phyloP scores from a whole-genome alignment of 2,113 vertebrate genomes.

The Laterallus jamaicensis region DNA sequence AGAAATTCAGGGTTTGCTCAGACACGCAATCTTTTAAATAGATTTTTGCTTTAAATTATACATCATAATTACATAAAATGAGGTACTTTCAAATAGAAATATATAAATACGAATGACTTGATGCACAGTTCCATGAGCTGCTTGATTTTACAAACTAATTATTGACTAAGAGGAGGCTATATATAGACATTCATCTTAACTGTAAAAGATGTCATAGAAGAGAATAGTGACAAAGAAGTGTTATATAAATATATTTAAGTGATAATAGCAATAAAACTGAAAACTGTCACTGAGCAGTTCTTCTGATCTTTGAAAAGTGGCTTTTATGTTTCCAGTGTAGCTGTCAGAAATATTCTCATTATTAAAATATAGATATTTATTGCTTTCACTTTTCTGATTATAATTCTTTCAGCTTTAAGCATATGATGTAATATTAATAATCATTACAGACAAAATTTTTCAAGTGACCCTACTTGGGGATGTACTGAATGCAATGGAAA shows the following conservation, averaged over 20 bases:
- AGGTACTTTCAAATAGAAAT: background rate
- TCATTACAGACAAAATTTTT: background rate
- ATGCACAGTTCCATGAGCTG: background rate
- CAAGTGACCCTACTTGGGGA: background rate
- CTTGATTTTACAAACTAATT: slow-evolving; percentile 59
- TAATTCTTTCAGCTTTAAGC: background rate
- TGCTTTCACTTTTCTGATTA: background rate
- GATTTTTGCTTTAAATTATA: background rate
- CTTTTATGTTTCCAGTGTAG: slow-evolving; percentile 15
- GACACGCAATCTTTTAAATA: background rate
- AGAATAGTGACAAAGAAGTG: slow-evolving; percentile 18
- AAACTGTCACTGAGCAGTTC: slow-evolving; percentile 18
- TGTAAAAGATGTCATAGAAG: slow-evolving; percentile 29
- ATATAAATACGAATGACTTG: background rate
- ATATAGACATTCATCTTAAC: slow-evolving; percentile 43
- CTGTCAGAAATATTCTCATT: background rate
- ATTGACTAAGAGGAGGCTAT: slow-evolving; percentile 33
- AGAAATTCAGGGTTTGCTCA: background rate
- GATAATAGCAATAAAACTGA: slow-evolving; percentile 37
- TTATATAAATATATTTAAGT: slow-evolving; percentile 58
- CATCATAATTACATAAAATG: background rate
- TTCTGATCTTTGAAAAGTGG: slow-evolving; percentile 21
- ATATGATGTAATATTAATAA: background rate
- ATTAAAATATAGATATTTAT: slow-evolving; percentile 9
- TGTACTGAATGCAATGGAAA: background rate